Base-by-base conservation (phyloP, 2,113 vertebrate species). In the Thunnus maccoyii region DNA sequence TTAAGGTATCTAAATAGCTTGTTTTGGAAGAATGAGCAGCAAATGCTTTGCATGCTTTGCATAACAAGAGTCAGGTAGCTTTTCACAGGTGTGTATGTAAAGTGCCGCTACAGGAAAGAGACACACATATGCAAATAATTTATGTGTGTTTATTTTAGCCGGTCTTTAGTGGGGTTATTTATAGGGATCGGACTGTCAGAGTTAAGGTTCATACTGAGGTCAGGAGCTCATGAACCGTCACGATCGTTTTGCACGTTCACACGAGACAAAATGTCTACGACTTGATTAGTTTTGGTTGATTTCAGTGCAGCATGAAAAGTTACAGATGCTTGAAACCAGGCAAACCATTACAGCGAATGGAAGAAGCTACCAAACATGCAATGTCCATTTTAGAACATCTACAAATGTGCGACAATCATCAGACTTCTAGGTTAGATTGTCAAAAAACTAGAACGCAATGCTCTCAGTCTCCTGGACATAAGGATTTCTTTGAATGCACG, bases 1-100 rank as follows among this genome's bases (percentile, higher is more conserved):
- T 18, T 3, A 64, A 62, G 25, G 32, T 47, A 44, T 57, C 25
- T 3, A 1, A 25, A 76, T 16, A 14, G 63, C 64, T 58, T 66
- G 52, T 50, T 54, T 51, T 47, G 52, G 50, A 83, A 30, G 50
- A 52, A 64, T 65, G 51, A 80, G 63, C 11, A 63, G 72, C 65
- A 69, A 74, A 66, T 17, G 51, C 56, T 89, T 82, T 79, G 80
- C 86, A 78, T 81, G 85, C 73, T 94, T 94, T 95, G 94, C 91
- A 93, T 94, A 89, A 82, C 65, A 80, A 88, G 89, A 91, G 71
- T 84, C 81, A 78, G 85, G 87, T 86, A 91, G 86, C 79, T 81
- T 91, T 80, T 84, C 84, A 82, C 86, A 92, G 92, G 92, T 95
- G 92, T 94, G 78, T 79, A 86, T 89, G 86, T 82, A 82, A 90